Conservation (phyloP, 1,140 invertebrate species). For the Trialeurodes vaporariorum region DNA sequence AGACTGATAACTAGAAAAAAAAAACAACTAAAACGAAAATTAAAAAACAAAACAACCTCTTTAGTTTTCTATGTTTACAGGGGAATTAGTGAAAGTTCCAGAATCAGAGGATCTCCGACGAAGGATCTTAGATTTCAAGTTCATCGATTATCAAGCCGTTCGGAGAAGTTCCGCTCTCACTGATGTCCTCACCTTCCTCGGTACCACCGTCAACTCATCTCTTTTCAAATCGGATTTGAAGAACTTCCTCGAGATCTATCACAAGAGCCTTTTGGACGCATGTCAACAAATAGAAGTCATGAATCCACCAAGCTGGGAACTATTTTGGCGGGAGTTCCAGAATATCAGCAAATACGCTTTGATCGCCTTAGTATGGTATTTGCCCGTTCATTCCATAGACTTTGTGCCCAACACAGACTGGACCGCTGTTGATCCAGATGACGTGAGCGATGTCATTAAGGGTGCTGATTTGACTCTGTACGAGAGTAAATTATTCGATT, state of each 20-base stretch:
- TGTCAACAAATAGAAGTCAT: neutral
- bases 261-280: neutral
- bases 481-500: neutral
- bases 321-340: neutral
- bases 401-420: neutral
- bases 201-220: neutral
- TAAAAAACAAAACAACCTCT: too few species aligned
- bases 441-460: neutral
- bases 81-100: too few species aligned
- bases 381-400: neutral
- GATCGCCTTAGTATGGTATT: neutral
- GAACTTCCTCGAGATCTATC: neutral
- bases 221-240: neutral
- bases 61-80: too few species aligned
- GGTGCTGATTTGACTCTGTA: neutral
- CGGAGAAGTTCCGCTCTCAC: neutral
- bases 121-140: neutral
- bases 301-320: neutral
- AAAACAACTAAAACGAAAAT: too few species aligned
- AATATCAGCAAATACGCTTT: neutral
- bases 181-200: neutral
- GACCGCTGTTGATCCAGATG: neutral
- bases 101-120: too few species aligned
- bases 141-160: neutral
- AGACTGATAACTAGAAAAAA: too few species aligned